Percentiles rank a stretch among this genome's conserved stretches.
Evolutionary conservation across 2,888 invertebrate species (phyloP).

Genomic region (Yponomeuta evonymella): DNA sequence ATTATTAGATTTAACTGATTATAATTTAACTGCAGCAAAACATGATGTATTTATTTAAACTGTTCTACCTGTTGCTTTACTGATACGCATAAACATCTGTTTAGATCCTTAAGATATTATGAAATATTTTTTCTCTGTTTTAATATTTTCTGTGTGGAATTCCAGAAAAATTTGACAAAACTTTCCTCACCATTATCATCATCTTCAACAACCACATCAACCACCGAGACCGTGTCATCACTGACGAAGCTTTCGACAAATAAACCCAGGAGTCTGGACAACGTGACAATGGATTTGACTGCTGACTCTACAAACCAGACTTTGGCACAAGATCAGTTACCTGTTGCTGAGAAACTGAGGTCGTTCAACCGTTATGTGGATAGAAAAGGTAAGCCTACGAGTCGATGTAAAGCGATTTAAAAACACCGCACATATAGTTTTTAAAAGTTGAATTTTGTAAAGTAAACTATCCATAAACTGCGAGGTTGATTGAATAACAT

Average conservation of each 20-base stretch:
- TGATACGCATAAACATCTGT: too few species aligned
- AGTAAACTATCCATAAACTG: too few species aligned
- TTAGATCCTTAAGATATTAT: too few species aligned
- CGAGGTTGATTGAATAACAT: too few species aligned
- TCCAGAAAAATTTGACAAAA: conserved; percentile 40
- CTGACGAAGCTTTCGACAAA: conserved; percentile 22
- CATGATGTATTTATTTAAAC: neutral
- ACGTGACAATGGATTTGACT: conserved; percentile 45
- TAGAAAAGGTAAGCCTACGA: conserved; percentile 52
- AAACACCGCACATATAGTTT: too few species aligned
- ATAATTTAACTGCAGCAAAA: neutral
- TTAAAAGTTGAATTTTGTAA: too few species aligned
- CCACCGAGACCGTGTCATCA: conserved; percentile 5
- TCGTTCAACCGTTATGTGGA: conserved; percentile 59
- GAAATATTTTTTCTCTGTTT: neutral
- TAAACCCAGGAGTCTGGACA: conserved; percentile 31
- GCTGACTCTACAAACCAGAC: conserved; percentile 59
- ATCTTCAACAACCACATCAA: conserved; percentile 25
- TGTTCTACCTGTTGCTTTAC: too few species aligned
- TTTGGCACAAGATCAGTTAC: conserved; percentile 50
- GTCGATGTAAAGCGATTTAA: neutral
- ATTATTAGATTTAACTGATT: neutral
- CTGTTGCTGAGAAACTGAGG: conserved; percentile 64
- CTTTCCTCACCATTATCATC: conserved; percentile 15
- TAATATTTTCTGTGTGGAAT: conserved; percentile 18